Conservation (phyloP, 2,113 vertebrate species). For the Phalacrocorax aristotelis region DNA sequence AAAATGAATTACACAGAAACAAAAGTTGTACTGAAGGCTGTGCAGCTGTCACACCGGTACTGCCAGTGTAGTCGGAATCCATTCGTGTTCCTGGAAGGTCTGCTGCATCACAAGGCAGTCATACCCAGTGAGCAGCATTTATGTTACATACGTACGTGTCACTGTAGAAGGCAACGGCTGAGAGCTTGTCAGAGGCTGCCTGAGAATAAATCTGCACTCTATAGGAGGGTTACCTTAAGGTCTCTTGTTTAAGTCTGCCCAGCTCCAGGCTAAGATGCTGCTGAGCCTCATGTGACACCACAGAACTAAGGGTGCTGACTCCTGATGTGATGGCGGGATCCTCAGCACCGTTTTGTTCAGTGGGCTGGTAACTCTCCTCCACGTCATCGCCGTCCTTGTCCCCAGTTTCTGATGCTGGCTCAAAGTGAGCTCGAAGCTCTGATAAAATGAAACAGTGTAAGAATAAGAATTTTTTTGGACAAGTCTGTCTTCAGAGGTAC, state of each 20-base stretch:
- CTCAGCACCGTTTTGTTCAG: slow-evolving; percentile 32
- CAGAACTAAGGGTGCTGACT: slow-evolving; percentile 58
- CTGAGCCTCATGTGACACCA: slow-evolving; percentile 66
- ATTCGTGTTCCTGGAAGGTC: neutral
- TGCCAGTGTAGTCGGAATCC: neutral
- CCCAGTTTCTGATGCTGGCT: slow-evolving; percentile 80
- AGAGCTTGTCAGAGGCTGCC: neutral
- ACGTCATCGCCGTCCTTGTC: slow-evolving; percentile 83
- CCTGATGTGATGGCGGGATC: slow-evolving; percentile 31
- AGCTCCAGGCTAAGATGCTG: slow-evolving; percentile 81
- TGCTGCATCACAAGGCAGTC: neutral
- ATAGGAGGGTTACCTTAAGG: slow-evolving; percentile 76
- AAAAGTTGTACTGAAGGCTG: neutral
- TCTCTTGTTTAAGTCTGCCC: slow-evolving; percentile 82
- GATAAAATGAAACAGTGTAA: neutral
- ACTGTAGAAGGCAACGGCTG: rapidly evolving
- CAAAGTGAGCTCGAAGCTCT: slow-evolving; percentile 89
- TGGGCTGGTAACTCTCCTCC: slow-evolving; percentile 72
- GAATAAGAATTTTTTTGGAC: neutral
- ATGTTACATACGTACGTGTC: rapidly evolving
- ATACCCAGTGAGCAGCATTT: neutral
- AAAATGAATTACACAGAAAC: neutral
- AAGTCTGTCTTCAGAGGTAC: neutral
- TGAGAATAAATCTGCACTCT: neutral
- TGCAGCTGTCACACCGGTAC: neutral